phyloP scores from a whole-genome alignment of 64 coral and sea anemone genomes.

The Dendrophyllia cribrosa region DNA sequence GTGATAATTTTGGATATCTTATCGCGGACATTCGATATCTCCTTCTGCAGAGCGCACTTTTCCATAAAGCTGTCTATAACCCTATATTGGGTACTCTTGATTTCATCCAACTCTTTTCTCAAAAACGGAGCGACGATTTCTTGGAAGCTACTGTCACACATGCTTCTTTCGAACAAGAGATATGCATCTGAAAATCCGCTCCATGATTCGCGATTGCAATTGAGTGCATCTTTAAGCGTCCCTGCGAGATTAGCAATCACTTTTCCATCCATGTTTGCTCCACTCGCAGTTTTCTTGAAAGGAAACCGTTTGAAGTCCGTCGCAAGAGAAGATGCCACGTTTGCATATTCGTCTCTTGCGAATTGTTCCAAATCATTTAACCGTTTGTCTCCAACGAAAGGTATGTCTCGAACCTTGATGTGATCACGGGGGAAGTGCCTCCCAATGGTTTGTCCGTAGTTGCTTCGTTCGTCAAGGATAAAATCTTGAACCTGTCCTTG shows the following conservation, averaged over 20 bases:
- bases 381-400: constrained; percentile 51
- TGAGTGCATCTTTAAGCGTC: constrained; percentile 38
- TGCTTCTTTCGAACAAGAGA: constrained; percentile 15
- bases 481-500: constrained; percentile 35
- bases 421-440: constrained; percentile 63
- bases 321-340: constrained; percentile 42
- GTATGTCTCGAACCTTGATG: constrained; percentile 45
- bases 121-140: constrained; percentile 29
- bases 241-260: constrained; percentile 45
- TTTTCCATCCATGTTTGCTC: constrained; percentile 61
- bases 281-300: constrained; percentile 59
- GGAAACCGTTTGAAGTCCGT: constrained; percentile 40
- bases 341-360: constrained; percentile 8
- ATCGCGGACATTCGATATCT: background rate
- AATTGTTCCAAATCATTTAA: constrained; percentile 19
- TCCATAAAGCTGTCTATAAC: constrained; percentile 12
- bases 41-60: constrained; percentile 20
- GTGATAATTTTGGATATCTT: background rate
- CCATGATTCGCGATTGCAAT: constrained; percentile 53
- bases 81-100: background rate
- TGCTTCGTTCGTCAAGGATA: constrained; percentile 18
- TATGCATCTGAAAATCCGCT: constrained; percentile 45
- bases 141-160: constrained; percentile 32
- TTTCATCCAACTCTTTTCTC: background rate
- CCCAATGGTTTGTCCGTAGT: constrained; percentile 26